Conservation (phyloP, 2,113 vertebrate genomes). For the Bujurquina vittata region DNA sequence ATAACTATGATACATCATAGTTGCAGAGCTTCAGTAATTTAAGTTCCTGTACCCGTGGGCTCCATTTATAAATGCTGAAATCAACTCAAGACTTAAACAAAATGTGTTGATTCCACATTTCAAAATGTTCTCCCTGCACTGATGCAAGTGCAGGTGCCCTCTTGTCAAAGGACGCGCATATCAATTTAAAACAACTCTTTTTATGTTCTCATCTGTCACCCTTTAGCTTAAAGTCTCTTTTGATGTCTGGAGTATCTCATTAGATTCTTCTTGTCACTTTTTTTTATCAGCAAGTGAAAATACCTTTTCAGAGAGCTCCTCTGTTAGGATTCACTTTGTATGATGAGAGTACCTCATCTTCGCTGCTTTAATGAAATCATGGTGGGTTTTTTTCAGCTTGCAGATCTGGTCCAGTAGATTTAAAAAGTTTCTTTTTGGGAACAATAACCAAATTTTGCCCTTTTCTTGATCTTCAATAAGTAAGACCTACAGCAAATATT, state of each 20-base stretch:
- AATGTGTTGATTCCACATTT: neutral
- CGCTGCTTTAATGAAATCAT: neutral
- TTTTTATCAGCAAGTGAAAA: constrained; percentile 8
- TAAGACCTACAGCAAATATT: neutral
- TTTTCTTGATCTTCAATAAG: neutral
- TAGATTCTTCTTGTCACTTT: constrained; percentile 35
- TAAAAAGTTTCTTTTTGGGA: neutral
- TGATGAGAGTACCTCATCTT: constrained; percentile 1
- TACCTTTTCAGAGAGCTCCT: constrained; percentile 30
- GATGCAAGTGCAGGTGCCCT: constrained; percentile 23
- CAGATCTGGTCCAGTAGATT: neutral
- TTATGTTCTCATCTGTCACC: constrained; percentile 38
- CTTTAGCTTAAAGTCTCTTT: constrained; percentile 28
- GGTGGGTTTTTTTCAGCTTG: neutral
- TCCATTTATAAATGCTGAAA: neutral
- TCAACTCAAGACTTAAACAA: neutral
- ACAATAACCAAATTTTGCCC: neutral
- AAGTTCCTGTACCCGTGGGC: neutral
- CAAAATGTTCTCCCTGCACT: neutral
- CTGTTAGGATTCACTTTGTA: constrained; percentile 1
- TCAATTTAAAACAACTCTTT: constrained; percentile 29
- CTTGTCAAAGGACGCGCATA: constrained; percentile 7
- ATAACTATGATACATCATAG: neutral
- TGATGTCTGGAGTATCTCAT: constrained; percentile 51
- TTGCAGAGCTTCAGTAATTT: neutral